A percentile compares a stretch with the other conserved stretches of the same genome.
phyloP scores from a whole-genome alignment of 2,888 invertebrate species.

The Tachina lurida region DNA sequence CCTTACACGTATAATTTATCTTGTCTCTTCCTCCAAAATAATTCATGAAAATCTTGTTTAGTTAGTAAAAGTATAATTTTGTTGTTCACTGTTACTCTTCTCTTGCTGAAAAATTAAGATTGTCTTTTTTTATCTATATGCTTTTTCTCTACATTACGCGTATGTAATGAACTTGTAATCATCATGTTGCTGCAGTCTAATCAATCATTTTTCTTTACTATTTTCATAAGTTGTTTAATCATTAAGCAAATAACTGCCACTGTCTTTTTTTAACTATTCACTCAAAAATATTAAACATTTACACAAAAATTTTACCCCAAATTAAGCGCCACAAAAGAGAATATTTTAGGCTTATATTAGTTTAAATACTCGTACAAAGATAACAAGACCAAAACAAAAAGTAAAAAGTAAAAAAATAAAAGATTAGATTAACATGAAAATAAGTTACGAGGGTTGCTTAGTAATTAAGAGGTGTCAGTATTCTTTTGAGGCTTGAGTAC shows the following conservation, averaged over 20 bases:
- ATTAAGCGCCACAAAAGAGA: constrained; percentile 54
- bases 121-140: background rate
- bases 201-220: background rate
- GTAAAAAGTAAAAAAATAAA: background rate
- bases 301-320: background rate
- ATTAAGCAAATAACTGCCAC: constrained; percentile 59
- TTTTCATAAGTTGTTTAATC: constrained; percentile 27
- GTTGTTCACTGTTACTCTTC: no score
- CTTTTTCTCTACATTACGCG: no score
- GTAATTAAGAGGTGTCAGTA: no score
- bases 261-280: constrained; percentile 29
- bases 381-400: constrained; percentile 5
- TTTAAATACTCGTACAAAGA: constrained; percentile 45
- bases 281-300: background rate
- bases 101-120: background rate
- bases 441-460: background rate
- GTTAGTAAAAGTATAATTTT: no score
- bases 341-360: constrained; percentile 15
- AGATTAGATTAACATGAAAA: constrained; percentile 59
- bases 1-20: no score
- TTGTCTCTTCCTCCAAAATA: no score
- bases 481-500: no score
- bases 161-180: constrained; percentile 42
- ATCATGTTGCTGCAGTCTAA: background rate
- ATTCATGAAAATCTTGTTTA: no score